Conservation (phyloP, 2,888 invertebrate genomes). For the Lochmaea crataegi region DNA sequence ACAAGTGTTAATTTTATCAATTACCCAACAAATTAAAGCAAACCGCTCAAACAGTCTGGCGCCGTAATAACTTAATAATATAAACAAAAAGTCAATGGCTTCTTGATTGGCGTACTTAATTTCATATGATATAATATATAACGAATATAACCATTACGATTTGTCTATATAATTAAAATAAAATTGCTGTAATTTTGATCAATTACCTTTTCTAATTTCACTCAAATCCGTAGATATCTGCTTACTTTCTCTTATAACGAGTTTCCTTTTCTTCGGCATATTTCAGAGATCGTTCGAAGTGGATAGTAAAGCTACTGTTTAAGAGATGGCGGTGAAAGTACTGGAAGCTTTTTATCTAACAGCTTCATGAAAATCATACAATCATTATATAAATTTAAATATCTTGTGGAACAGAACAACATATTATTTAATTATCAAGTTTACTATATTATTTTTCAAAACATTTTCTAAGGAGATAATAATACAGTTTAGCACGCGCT, state of each 20-base stretch:
- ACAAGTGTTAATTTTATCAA: constrained; percentile 50
- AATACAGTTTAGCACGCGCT: too few relatives aligned
- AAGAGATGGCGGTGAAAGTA: neutral
- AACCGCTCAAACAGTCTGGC: constrained; percentile 37
- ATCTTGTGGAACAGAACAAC: too few relatives aligned
- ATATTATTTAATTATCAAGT: too few relatives aligned
- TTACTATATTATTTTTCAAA: too few relatives aligned
- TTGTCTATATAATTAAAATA: constrained; percentile 62
- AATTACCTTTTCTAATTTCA: constrained; percentile 57
- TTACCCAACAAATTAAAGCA: constrained; percentile 51
- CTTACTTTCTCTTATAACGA: neutral
- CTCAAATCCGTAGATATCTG: constrained; percentile 39
- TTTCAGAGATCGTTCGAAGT: neutral
- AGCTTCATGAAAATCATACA: too few relatives aligned
- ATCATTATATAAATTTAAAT: too few relatives aligned
- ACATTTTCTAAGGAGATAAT: too few relatives aligned
- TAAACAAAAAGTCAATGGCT: constrained; percentile 60
- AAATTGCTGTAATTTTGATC: constrained; percentile 65
- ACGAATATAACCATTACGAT: constrained; percentile 55
- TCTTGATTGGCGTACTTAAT: constrained; percentile 61
- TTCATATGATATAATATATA: constrained; percentile 60
- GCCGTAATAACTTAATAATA: constrained; percentile 57
- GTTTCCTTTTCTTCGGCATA: neutral
- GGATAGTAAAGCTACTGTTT: neutral
- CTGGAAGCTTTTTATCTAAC: too few relatives aligned